Conservation (phyloP, 2,888 invertebrate species). For the Lomographa bimaculata region DNA sequence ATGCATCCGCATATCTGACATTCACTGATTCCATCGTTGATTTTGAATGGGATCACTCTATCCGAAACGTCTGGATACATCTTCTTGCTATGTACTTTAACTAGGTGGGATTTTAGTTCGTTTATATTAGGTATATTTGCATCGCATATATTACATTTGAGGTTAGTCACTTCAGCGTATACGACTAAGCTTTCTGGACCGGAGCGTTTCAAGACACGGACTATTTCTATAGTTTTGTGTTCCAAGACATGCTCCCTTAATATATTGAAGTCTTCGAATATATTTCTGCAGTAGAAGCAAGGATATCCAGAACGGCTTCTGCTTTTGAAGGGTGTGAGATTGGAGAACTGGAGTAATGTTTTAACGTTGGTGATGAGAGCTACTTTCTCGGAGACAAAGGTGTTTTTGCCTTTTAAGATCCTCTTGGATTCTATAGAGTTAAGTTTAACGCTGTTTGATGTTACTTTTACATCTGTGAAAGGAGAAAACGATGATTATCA, state of each 20-base stretch:
- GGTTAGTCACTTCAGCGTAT: constrained; percentile 44
- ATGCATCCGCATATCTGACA: constrained; percentile 57
- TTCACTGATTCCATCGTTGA: constrained; percentile 33
- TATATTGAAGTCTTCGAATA: constrained; percentile 34
- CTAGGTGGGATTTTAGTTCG: constrained; percentile 41
- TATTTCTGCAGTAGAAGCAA: constrained; percentile 45
- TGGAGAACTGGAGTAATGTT: constrained; percentile 43
- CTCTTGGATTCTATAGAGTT: constrained; percentile 15
- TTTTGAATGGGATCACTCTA: constrained; percentile 45
- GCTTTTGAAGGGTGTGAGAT: constrained; percentile 44
- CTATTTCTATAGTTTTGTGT: constrained; percentile 27
- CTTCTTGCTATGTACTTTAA: constrained; percentile 34
- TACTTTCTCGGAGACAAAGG: constrained; percentile 33
- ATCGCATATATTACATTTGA: constrained; percentile 44
- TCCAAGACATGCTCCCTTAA: constrained; percentile 34
- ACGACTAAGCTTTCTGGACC: constrained; percentile 41
- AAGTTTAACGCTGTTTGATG: constrained; percentile 30
- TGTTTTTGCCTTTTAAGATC: background rate
- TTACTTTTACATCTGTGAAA: constrained; percentile 38
- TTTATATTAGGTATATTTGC: constrained; percentile 30
- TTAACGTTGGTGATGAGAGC: constrained; percentile 40
- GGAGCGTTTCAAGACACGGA: constrained; percentile 34
- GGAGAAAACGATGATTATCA: background rate
- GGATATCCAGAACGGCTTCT: constrained; percentile 44
- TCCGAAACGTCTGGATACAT: constrained; percentile 39